A percentile compares a stretch with the other conserved stretches of the same genome.
These are phyloP conservation scores for Chrysogorgia sp. DNA, from an alignment of 92 coral and sea anemone genomes.

Conservation along the genomic window DNA sequence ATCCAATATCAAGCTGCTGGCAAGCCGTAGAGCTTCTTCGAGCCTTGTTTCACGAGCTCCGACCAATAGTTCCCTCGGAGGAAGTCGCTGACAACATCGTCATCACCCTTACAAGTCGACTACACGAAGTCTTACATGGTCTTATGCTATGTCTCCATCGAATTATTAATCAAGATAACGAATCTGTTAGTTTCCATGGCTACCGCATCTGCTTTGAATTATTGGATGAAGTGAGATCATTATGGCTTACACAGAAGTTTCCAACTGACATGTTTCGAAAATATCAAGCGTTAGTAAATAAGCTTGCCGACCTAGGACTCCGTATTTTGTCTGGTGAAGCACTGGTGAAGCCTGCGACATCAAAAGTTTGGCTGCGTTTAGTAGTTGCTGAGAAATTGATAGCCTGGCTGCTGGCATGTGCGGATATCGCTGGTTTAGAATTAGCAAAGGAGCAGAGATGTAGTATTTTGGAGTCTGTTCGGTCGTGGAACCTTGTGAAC, in stretches of 20 bases:
- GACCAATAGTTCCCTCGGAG: background rate
- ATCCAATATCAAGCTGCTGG: constrained; percentile 32
- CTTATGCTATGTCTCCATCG: constrained; percentile 18
- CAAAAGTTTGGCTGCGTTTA: constrained; percentile 18
- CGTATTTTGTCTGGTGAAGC: background rate
- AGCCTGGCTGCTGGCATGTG: constrained; percentile 6
- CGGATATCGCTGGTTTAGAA: constrained; percentile 8
- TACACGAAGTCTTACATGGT: constrained; percentile 10
- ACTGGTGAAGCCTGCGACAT: background rate
- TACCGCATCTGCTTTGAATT: constrained; percentile 10
- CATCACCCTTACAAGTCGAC: background rate
- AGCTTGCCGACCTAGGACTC: constrained; percentile 10
- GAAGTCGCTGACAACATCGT: constrained; percentile 1
- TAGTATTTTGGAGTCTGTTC: background rate
- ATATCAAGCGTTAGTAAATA: constrained; percentile 10
- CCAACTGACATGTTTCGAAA: background rate
- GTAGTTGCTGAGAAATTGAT: constrained; percentile 5
- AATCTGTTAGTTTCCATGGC: constrained; percentile 20
- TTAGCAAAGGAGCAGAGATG: background rate
- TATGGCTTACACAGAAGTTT: constrained; percentile 27
- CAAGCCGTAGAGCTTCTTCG: constrained; percentile 40
- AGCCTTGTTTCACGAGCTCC: constrained; percentile 30
- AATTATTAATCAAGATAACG: constrained; percentile 18
- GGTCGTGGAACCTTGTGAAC: background rate
- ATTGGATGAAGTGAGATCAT: constrained; percentile 28